phyloP scores from a whole-genome alignment of 1,140 invertebrate species.

The Dendrolimus punctatus region DNA sequence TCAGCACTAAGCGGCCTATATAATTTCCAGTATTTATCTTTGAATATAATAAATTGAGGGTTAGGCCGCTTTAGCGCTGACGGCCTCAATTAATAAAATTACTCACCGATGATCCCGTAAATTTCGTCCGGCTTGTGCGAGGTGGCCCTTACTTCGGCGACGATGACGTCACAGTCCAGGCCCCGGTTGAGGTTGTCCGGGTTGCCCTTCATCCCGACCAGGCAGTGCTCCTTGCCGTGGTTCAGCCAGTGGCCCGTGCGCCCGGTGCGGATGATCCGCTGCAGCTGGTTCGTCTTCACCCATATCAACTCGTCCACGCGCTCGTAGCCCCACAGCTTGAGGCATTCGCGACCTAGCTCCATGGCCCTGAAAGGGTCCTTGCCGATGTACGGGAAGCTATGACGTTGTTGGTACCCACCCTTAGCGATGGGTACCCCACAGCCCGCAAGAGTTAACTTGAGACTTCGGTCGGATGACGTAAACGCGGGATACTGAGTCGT shows the following conservation, averaged over 20 bases:
- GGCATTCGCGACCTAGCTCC: constrained; percentile 95
- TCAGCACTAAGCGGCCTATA: too few species aligned
- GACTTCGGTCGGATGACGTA: too few species aligned
- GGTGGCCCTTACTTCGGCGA: constrained; percentile 97
- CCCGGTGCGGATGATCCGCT: constrained; percentile 96
- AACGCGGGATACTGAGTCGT: too few species aligned
- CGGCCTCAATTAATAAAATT: not conserved
- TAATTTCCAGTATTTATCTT: too few species aligned
- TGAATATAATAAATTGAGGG: too few species aligned
- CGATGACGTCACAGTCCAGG: constrained; percentile 97
- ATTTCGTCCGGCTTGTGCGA: constrained; percentile 99
- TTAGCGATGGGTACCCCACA: too few species aligned
- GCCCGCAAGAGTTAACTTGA: too few species aligned
- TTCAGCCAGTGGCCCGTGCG: constrained; percentile 98
- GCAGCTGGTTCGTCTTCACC: constrained; percentile 99
- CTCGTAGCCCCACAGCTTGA: constrained; percentile 96
- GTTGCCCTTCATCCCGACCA: constrained; percentile 97
- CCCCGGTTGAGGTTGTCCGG: constrained; percentile 93
- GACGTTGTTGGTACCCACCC: too few species aligned
- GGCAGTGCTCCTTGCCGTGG: constrained; percentile 98
- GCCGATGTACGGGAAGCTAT: too few species aligned
- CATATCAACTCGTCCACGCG: constrained; percentile 98
- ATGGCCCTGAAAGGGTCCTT: constrained; percentile 81
- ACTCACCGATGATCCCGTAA: constrained; percentile 86
- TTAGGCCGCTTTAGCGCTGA: too few species aligned